These are phyloP conservation scores for Polydrusus tereticollis DNA, from an alignment of 2,888 invertebrate species.

Conservation along the genomic window DNA sequence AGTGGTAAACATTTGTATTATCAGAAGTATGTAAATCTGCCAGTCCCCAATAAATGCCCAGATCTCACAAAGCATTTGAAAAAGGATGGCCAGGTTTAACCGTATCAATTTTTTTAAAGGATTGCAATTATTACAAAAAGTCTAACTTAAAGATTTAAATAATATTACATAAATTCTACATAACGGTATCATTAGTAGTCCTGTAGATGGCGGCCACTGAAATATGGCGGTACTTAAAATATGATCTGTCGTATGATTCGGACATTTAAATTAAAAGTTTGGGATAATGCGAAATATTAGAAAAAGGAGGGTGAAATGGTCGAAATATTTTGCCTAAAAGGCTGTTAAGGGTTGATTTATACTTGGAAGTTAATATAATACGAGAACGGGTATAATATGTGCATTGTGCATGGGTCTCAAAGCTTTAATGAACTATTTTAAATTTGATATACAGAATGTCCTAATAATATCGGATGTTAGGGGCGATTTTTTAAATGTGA, in stretches of 20 bases:
- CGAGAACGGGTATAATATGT: neutral
- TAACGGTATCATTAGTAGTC: neutral
- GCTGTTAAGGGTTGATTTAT: conserved; percentile 25
- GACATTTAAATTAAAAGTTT: conserved; percentile 49
- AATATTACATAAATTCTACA: neutral
- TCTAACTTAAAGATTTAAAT: neutral
- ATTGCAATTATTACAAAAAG: too few relatives aligned
- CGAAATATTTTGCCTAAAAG: conserved; percentile 35
- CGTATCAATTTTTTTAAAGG: too few relatives aligned
- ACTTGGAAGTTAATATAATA: neutral
- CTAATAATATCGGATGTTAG: too few relatives aligned
- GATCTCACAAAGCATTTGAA: too few relatives aligned
- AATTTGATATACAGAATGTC: too few relatives aligned
- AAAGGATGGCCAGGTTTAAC: too few relatives aligned
- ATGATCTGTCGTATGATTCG: conserved; percentile 31
- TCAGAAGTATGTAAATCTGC: too few relatives aligned
- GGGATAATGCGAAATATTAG: conserved; percentile 46
- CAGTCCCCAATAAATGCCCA: too few relatives aligned
- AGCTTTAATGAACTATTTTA: too few relatives aligned
- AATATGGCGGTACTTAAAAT: conserved; percentile 11
- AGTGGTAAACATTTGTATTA: too few relatives aligned
- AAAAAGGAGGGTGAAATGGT: conserved; percentile 39
- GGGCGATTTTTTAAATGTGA: too few relatives aligned
- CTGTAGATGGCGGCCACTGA: conserved; percentile 10
- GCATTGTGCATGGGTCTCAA: too few relatives aligned